Conservation (phyloP, 1,140 invertebrate species). For the Dolichoris vasculosae region DNA sequence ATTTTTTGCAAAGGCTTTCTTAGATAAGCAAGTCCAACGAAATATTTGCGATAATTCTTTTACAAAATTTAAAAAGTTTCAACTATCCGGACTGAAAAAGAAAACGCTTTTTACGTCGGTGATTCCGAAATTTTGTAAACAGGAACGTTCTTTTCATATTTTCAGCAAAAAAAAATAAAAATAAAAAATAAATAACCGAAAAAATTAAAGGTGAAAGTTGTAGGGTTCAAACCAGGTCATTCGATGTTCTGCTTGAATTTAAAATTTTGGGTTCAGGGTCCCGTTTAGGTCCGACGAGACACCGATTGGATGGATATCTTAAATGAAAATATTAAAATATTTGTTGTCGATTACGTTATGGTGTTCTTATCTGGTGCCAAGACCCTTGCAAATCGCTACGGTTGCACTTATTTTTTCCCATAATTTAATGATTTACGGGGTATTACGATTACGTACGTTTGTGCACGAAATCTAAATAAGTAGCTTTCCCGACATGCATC, state of each 20-base stretch:
- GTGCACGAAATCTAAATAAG: not conserved
- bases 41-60: not conserved
- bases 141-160: not conserved
- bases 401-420: not conserved
- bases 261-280: not conserved
- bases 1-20: not conserved
- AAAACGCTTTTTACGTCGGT: not conserved
- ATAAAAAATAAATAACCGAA: not conserved
- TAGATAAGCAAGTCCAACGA: not conserved
- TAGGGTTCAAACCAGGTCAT: not conserved
- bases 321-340: not conserved
- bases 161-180: not conserved
- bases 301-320: too few relatives aligned
- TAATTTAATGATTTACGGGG: not conserved
- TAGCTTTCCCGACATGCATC: not conserved
- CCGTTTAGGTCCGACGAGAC: not conserved
- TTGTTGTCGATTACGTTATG: not conserved
- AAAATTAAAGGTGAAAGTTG: conserved; percentile 9
- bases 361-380: not conserved
- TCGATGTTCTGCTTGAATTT: not conserved
- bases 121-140: not conserved
- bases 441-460: not conserved
- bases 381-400: not conserved
- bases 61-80: not conserved
- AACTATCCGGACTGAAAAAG: not conserved